These are phyloP conservation scores for Antheraea assamensis DNA, from an alignment of 2,888 invertebrate genomes.

Conservation along the genomic window DNA sequence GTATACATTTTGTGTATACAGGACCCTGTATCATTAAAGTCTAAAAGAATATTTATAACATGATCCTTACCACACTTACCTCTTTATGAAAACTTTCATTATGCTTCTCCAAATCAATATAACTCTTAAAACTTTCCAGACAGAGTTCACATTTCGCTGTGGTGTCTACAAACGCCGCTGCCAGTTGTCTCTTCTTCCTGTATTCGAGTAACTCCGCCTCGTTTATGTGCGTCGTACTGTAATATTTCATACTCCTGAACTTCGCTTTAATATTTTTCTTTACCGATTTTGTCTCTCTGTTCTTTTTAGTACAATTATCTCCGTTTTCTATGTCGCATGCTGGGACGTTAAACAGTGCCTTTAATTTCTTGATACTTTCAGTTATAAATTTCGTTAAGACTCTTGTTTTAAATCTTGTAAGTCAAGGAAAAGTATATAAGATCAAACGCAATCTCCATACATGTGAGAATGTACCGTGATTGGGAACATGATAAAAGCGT, in stretches of 20 bases:
- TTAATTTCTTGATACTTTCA: constrained; percentile 16
- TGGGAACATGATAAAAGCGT: too few relatives aligned
- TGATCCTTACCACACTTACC: constrained; percentile 34
- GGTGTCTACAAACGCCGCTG: constrained; percentile 30
- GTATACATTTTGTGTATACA: too few relatives aligned
- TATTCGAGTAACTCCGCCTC: constrained; percentile 41
- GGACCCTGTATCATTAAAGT: too few relatives aligned
- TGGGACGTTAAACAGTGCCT: constrained; percentile 23
- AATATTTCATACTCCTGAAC: constrained; percentile 32
- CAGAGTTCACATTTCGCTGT: constrained; percentile 56
- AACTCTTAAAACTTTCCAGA: constrained; percentile 40
- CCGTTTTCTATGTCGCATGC: constrained; percentile 13
- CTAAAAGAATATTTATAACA: not conserved
- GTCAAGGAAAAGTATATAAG: too few relatives aligned
- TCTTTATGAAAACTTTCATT: constrained; percentile 42
- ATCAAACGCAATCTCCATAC: too few relatives aligned
- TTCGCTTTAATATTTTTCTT: constrained; percentile 27
- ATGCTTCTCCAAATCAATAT: constrained; percentile 44
- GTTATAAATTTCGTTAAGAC: not conserved
- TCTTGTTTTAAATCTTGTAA: too few relatives aligned
- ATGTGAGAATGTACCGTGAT: too few relatives aligned
- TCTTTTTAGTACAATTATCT: not conserved
- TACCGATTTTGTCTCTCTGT: constrained; percentile 24
- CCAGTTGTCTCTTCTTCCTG: constrained; percentile 32
- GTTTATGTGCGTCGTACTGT: constrained; percentile 32